Base-by-base conservation (phyloP, 2,888 invertebrate genomes). In the Cerastis leucographa region DNA sequence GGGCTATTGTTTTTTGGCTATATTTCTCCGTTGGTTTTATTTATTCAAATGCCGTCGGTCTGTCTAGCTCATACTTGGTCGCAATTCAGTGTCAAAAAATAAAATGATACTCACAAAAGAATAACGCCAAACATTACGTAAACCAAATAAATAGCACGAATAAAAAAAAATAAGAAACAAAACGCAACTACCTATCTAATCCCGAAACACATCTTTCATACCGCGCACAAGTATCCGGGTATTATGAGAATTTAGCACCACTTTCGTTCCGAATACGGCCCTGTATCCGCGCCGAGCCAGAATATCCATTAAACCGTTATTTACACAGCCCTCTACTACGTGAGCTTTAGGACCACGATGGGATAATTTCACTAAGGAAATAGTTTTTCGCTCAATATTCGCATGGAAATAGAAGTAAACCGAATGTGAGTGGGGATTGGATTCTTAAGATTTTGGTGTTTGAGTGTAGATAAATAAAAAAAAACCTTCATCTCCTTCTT, bases 251-350 rank as follows among this genome's bases (percentile, higher is more conserved):
- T 85, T 80, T 80, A 74, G 72, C 69, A 73, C 75, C 72, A 70
- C 77, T 80, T 73, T 79, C 76, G 68, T 46, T 40, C 70, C 59
- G 79, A 84, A 74, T 85, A 76, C 87, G 82, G 70, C 83, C 82
- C 85, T 85, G 88, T 91, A 91, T 91, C 90, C 91, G 89, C 89
- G 88, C 89, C 89, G 89, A 90, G 89, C 88, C 92, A 92, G 94
- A 94, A 93, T 94, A 95, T 94, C 95, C 93, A 95, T 95, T 95
- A 94, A 93, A 92, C 84, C 91, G 92, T 92, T 96, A 95, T 95
- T 95, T 95, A 94, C 94, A 91, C 91, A 92, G 91, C 93, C 92
- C 93, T 94, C 91, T 82, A 85, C 87, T 91, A 91, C 93, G 92
- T 91, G 92, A 91, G 91, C 88, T 87, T 88, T 90, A 92, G 89